Conservation (phyloP, 2,888 invertebrate species). For the Glaucopsyche alexis region DNA sequence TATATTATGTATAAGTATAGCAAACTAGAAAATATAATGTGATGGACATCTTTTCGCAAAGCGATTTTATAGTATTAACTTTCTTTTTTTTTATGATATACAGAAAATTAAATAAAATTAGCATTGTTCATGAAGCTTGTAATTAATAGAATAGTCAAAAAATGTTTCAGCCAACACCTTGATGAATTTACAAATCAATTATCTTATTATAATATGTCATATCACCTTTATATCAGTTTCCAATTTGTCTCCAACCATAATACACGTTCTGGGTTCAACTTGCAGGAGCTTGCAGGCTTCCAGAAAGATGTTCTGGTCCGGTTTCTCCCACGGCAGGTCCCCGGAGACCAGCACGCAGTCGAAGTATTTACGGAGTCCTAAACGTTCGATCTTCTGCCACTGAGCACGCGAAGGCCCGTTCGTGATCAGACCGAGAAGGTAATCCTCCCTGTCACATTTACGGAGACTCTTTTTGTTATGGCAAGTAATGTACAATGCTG, state of each 20-base stretch:
- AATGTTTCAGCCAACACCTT: too few relatives aligned
- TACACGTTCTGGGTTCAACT: constrained; percentile 86
- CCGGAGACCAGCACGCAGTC: constrained; percentile 90
- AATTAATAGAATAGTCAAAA: too few relatives aligned
- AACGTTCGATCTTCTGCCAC: constrained; percentile 91
- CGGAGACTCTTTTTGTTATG: constrained; percentile 71
- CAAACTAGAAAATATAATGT: too few relatives aligned
- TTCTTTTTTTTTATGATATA: too few relatives aligned
- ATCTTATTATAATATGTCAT: not conserved
- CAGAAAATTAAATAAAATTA: too few relatives aligned
- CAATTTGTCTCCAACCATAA: constrained; percentile 93
- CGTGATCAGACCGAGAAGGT: constrained; percentile 89
- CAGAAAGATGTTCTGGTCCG: constrained; percentile 89
- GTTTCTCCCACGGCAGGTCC: constrained; percentile 93
- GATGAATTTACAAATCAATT: too few relatives aligned
- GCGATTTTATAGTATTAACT: too few relatives aligned
- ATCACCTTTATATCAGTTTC: constrained; percentile 90
- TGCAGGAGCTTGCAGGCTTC: constrained; percentile 88
- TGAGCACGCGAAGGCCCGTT: constrained; percentile 93
- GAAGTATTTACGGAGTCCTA: constrained; percentile 86
- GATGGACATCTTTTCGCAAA: too few relatives aligned
- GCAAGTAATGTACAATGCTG: constrained; percentile 57
- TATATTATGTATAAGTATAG: too few relatives aligned
- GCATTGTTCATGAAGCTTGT: too few relatives aligned
- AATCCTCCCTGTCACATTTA: constrained; percentile 83